These are phyloP conservation scores for Cynocephalus volans DNA, from an alignment of 2,113 vertebrate genomes.

Conservation along the genomic window DNA sequence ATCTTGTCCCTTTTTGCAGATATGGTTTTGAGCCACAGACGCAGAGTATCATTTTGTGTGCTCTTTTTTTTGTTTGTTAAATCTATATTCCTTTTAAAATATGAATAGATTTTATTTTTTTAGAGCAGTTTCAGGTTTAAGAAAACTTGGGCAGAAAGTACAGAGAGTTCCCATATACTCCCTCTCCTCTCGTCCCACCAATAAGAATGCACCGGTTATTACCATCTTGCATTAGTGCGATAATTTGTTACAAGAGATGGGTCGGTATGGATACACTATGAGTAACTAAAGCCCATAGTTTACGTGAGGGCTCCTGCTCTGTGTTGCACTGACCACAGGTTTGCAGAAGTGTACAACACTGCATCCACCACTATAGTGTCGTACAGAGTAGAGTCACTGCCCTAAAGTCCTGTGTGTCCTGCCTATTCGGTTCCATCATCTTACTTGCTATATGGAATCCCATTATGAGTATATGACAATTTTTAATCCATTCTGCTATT, in stretches of 20 bases:
- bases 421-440: fast-evolving
- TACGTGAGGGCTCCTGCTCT: fast-evolving
- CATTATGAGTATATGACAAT: fast-evolving
- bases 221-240: fast-evolving
- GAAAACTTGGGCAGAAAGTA: background rate
- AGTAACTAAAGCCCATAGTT: background rate
- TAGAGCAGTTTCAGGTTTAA: background rate
- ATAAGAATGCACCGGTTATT: fast-evolving
- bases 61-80: no score
- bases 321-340: fast-evolving
- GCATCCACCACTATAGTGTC: fast-evolving
- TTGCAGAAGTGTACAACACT: fast-evolving
- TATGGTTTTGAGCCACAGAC: fast-evolving
- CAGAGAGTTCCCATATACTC: background rate
- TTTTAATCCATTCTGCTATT: fast-evolving
- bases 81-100: background rate
- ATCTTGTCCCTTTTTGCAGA: background rate
- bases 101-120: background rate
- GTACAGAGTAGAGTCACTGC: fast-evolving
- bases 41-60: fast-evolving
- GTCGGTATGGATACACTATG: fast-evolving
- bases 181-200: background rate
- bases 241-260: fast-evolving
- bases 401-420: background rate
- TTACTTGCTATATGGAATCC: fast-evolving